phyloP scores from a whole-genome alignment of 2,888 invertebrate species.

The Tachina lurida region DNA sequence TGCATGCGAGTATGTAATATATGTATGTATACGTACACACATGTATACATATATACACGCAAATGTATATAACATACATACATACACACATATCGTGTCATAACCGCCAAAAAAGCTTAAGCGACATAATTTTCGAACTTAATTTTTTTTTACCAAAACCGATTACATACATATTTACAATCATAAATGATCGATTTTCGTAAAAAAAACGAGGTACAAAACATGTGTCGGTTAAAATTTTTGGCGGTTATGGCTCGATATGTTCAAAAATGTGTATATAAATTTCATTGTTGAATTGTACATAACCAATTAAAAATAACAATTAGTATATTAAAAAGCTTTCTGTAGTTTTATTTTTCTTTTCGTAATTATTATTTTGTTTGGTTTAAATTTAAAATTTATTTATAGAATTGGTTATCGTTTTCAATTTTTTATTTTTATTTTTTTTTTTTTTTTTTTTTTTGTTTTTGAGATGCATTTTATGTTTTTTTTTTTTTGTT shows the following conservation, averaged over 20 bases:
- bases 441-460: constrained; percentile 25
- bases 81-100: no score
- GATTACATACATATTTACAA: no score
- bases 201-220: no score
- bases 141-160: no score
- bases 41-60: no score
- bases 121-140: no score
- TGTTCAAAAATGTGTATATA: not conserved
- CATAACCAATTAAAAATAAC: constrained; percentile 22
- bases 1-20: not conserved
- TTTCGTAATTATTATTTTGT: constrained; percentile 40
- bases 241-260: no score
- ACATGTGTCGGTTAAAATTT: no score
- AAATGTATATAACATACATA: no score
- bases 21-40: not conserved
- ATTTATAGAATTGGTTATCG: constrained; percentile 64
- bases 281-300: constrained; percentile 35
- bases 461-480: constrained; percentile 43
- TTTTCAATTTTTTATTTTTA: not conserved
- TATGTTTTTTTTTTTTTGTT: constrained; percentile 25
- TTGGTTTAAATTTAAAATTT: constrained; percentile 59
- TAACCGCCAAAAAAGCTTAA: no score
- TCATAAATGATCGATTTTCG: no score
- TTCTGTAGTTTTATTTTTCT: constrained; percentile 50
- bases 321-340: constrained; percentile 63